A percentile compares a stretch with the other conserved stretches of the same genome.
These are phyloP conservation scores for Macquaria australasica DNA, from an alignment of 2,113 vertebrate genomes.

Conservation along the genomic window DNA sequence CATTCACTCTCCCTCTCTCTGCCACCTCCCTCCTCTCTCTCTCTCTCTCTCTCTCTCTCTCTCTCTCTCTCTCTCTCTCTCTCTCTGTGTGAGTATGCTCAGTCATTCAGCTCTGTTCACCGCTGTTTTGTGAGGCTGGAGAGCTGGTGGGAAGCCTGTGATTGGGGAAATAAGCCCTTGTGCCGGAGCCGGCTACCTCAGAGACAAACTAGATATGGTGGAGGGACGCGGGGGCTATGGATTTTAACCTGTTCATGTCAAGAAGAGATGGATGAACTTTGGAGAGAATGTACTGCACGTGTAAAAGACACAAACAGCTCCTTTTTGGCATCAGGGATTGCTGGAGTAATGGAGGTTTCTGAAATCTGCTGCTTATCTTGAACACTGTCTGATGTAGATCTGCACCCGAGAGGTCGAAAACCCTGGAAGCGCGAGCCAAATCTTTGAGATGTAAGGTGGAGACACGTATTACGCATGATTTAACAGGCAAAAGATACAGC, in stretches of 20 bases:
- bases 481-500: conserved; percentile 16
- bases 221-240: conserved; percentile 31
- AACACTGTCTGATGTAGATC: conserved; percentile 28
- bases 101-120: conserved; percentile 57
- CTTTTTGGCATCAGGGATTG: conserved; percentile 2
- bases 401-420: background rate
- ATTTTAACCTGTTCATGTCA: conserved; percentile 23
- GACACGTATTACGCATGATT: conserved; percentile 13
- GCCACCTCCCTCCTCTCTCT: conserved; percentile 35
- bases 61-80: conserved; percentile 41
- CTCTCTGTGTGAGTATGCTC: conserved; percentile 55
- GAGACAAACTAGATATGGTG: conserved; percentile 32
- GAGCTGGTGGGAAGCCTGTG: conserved; percentile 54
- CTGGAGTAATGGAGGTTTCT: conserved; percentile 13
- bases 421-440: conserved; percentile 6
- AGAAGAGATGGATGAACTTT: conserved; percentile 62
- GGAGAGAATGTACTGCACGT: conserved; percentile 28
- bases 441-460: conserved; percentile 27
- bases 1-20: conserved; percentile 43
- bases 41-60: conserved; percentile 18
- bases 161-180: conserved; percentile 51
- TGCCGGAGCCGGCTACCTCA: conserved; percentile 38
- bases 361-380: conserved; percentile 18
- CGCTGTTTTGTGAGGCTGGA: conserved; percentile 61
- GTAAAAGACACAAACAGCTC: conserved; percentile 17